Evolutionary conservation across 1,140 invertebrate genomes (phyloP), one percentile per base, ranked within the genome.

Genomic region (Drosophila ananassae): DNA sequence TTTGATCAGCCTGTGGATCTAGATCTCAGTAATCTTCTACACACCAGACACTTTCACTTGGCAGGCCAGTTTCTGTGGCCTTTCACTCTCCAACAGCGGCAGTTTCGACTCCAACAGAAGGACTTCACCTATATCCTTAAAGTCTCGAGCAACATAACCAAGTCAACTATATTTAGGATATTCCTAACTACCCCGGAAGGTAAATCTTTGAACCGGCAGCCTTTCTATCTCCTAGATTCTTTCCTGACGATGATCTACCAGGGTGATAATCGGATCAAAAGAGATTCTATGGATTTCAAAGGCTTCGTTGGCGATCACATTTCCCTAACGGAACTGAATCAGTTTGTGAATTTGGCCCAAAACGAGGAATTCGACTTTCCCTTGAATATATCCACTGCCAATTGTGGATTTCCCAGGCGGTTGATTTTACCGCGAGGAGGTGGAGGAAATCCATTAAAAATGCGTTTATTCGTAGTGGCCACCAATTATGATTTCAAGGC

Each of bases 391-490:
- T 69, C 76, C 2, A 62, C 46, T 4, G 44, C 67, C 0, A 79
- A 64, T 48, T 85, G 81, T 13, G 73, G 57, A 2, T 85, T 79
- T 6, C 80, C 80, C 0, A 56, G 77, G 7, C 80, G 73, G 10
- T 22, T 84, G 44, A 28, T 77, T 6, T n/a, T 85, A 41, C 77
- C 81, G 0, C 30, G 28, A 5, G 80, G 80, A 7, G 59, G 57
- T 8, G 12, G 1, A 0, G 34, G 13, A 12, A 52, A 47, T 12
- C 39, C 56, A 0, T 32, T 83, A 0, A 28, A 10, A 3, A 52
- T 84, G 56, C 60, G 68, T 1, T 41, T 85, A 0, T 21, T 84
- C 1, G 25, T 72, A 1, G 1, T 80, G 2, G 58, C 73, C 10
- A 84, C 73, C 6, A 64, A 61, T 2, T 82, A 82, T 12, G 68